Evolutionary conservation across 2,797 vertebrate genomes (phyloP).

Genomic region (Phalanger gymnotis): DNA sequence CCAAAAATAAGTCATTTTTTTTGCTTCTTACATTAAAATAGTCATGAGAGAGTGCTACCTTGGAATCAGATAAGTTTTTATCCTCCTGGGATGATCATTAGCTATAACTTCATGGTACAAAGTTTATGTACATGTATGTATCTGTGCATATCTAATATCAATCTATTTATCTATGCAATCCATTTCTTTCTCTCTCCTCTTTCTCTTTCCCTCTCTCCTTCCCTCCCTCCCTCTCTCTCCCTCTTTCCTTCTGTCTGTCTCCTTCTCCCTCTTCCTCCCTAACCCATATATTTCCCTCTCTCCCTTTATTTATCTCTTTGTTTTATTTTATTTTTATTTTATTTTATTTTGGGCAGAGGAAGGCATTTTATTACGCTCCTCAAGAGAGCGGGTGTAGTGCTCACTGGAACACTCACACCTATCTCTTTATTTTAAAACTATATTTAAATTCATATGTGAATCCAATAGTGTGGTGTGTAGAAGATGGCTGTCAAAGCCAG

Average conservation of each 20-base stretch:
- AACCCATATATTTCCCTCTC: too few species aligned
- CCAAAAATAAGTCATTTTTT: slow-evolving; percentile 2
- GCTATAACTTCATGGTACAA: not conserved
- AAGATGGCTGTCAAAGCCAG: not conserved
- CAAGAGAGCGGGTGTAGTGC: too few species aligned
- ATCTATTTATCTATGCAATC: not conserved
- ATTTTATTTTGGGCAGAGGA: too few species aligned
- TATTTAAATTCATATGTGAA: not conserved
- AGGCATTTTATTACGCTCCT: too few species aligned
- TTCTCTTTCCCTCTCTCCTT: not conserved
- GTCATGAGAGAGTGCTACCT: not conserved
- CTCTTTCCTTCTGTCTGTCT: not conserved
- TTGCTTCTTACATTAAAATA: not conserved
- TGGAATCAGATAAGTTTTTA: not conserved
- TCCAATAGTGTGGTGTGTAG: not conserved
- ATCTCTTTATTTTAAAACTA: not conserved
- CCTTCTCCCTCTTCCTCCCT: not conserved
- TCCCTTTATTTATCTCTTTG: too few species aligned
- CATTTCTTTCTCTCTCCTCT: not conserved
- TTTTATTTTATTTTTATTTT: not conserved
- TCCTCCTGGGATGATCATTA: slow-evolving; percentile 1
- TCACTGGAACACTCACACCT: too few species aligned
- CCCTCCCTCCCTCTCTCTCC: too few species aligned
- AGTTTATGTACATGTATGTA: not conserved
- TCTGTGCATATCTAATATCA: not conserved